Evolutionary conservation across 1,140 invertebrate species (phyloP), one percentile per base, ranked within the genome.

Genomic region (Gyrodactylus salaris): DNA sequence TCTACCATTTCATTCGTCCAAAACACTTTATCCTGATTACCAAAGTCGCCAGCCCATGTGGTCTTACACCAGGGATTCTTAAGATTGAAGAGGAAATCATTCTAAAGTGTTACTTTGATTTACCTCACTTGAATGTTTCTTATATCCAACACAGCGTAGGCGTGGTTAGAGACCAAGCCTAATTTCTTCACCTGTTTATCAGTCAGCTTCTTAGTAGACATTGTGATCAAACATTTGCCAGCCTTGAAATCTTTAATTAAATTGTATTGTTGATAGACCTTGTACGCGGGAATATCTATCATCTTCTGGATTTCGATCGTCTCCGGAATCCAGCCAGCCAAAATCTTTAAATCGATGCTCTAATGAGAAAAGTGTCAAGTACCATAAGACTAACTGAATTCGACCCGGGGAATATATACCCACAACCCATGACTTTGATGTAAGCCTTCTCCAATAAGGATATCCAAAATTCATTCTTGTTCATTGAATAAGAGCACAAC

Each of bases 51-150:
- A 76, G 87, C 86, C 92, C 92, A 97, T 74, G 91, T 81, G 0
- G 94, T 81, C 81, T 95, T 89, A 0, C 89, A 92, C 92, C 92
- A 96, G 0, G 92, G 92, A 83, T 97, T 97, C 82, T 97, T 97
- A 24, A 96, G 80, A 79, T 90, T 85, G 20, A 95, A 82, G 23
- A 96, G 79, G 78, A 84, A 84, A 54, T 86, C 84, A 26, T 86
- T 86, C 86, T 89, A 75, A 25, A 82, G 7, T n/a, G 7, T 54
- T 54, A 16, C n/a, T n/a, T 54, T 54, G 7, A 16, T 54, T n/a
- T 54, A 54, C 34, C 7, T 54, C 34, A 54, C 7, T n/a, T 54
- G 34, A 54, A 54, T 54, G 7, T 54, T n/a, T 54, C n/a, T 54
- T n/a, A 54, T 16, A 54, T 54, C 34, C 7, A 54, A n/a, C n/a